phyloP scores from a whole-genome alignment of 2,113 vertebrate genomes.

The Tringa solitaria region DNA sequence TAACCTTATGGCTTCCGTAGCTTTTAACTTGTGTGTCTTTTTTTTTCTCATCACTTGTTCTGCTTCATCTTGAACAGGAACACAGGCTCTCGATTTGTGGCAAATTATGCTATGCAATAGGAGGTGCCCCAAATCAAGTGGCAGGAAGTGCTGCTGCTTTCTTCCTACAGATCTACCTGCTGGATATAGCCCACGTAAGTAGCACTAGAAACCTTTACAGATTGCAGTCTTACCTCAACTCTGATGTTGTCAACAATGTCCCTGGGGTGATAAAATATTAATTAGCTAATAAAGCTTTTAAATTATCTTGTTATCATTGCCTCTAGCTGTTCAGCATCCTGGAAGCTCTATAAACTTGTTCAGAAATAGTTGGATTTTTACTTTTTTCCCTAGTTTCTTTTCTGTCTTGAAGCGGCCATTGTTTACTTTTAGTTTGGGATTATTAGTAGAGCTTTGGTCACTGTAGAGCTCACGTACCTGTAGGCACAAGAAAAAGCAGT shows the following conservation, averaged over 20 bases:
- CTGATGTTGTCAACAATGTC: background rate
- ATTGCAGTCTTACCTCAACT: background rate
- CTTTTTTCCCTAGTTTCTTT: background rate
- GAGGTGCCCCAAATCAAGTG: conserved; percentile 91
- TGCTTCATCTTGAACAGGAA: conserved; percentile 67
- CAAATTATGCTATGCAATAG: conserved; percentile 93
- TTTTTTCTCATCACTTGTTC: background rate
- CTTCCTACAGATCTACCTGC: conserved; percentile 94
- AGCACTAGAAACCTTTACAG: background rate
- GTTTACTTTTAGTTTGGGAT: background rate
- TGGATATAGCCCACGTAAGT: conserved; percentile 90
- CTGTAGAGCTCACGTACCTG: background rate
- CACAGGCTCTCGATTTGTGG: conserved; percentile 79
- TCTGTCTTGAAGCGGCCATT: background rate
- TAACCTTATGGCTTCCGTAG: background rate
- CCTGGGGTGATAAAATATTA: background rate
- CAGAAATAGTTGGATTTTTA: background rate
- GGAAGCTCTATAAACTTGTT: background rate
- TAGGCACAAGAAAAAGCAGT: background rate
- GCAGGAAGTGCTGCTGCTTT: conserved; percentile 90
- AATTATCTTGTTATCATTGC: background rate
- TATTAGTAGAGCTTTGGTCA: background rate
- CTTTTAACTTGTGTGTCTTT: background rate
- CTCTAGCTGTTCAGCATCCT: background rate
- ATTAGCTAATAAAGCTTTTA: background rate